phyloP scores from a whole-genome alignment of 2,888 invertebrate species.

The Ornithoptera alexandrae region DNA sequence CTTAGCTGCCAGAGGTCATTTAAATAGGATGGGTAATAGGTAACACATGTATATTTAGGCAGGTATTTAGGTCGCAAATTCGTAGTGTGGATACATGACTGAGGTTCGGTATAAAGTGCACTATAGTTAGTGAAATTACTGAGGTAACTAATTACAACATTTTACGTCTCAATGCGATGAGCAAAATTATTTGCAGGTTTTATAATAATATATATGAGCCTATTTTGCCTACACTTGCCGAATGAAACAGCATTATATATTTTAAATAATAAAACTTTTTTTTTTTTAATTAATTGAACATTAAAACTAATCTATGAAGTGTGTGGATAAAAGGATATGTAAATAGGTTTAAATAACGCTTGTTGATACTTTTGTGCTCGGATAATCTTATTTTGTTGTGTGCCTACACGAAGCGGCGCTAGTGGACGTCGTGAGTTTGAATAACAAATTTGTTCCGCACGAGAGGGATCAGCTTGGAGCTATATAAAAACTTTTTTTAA shows the following conservation, averaged over 20 bases:
- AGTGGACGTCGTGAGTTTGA: conserved; percentile 16
- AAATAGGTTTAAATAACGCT: background rate
- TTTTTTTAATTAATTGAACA: background rate
- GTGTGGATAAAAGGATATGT: background rate
- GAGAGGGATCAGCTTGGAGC: conserved; percentile 1
- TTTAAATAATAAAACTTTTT: background rate
- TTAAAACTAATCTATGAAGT: background rate
- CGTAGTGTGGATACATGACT: no score
- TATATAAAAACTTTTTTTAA: conserved; percentile 5
- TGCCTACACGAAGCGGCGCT: conserved; percentile 11
- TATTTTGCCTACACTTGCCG: no score
- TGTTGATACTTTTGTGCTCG: background rate
- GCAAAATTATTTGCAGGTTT: no score
- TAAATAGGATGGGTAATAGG: no score
- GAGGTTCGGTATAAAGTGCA: no score
- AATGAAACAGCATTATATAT: background rate
- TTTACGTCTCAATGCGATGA: no score
- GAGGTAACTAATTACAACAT: no score
- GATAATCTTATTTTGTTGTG: conserved; percentile 12
- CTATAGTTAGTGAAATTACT: no score
- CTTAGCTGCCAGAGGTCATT: no score
- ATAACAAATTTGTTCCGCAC: conserved; percentile 20
- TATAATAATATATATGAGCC: no score
- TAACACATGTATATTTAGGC: no score
- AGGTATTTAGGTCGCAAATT: no score